Percentiles rank a stretch among this genome's conserved stretches.
phyloP scores from a whole-genome alignment of 2,888 invertebrate genomes.

The Amiota mariae region DNA sequence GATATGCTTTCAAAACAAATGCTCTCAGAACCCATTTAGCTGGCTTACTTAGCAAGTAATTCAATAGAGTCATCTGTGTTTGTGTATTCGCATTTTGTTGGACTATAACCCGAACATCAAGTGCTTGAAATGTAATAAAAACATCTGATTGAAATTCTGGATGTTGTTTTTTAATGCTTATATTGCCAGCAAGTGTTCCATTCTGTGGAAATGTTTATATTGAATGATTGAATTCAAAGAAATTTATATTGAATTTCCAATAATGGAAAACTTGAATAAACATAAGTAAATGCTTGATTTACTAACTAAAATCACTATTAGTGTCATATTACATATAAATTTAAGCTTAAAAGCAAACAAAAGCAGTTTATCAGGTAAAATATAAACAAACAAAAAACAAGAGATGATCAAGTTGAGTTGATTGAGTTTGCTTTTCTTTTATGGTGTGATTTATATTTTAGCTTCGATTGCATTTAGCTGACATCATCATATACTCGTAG shows the following conservation, averaged over 20 bases:
- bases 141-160: conserved; percentile 81
- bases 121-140: conserved; percentile 74
- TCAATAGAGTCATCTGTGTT: conserved; percentile 66
- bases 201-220: conserved; percentile 68
- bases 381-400: neutral
- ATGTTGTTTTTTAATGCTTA: conserved; percentile 79
- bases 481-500: neutral
- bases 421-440: neutral
- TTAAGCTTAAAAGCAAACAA: neutral
- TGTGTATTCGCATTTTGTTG: conserved; percentile 57
- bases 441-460: neutral
- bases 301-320: neutral
- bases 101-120: conserved; percentile 45
- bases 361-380: neutral
- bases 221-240: neutral
- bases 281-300: neutral
- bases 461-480: neutral
- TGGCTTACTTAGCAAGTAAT: conserved; percentile 78
- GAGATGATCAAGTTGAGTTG: too few species aligned
- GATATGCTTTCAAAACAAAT: conserved; percentile 76
- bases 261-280: conserved; percentile 1
- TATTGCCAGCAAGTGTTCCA: conserved; percentile 79
- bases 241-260: neutral
- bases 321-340: neutral
- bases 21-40: conserved; percentile 78